Base-by-base conservation (phyloP, 1,140 invertebrate genomes). In the Zaprionus vittiger region DNA sequence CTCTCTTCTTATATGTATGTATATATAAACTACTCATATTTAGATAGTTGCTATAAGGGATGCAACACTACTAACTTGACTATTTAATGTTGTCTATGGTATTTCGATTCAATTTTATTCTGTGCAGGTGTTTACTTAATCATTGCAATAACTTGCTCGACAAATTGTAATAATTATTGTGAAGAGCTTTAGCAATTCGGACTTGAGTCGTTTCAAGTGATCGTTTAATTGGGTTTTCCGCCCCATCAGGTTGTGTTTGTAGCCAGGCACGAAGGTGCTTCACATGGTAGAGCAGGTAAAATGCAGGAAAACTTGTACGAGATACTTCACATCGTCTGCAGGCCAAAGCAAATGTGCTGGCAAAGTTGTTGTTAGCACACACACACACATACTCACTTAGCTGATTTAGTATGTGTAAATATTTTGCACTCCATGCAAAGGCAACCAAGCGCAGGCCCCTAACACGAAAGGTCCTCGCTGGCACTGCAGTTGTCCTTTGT, bases 321-420 rank as follows among this genome's bases (percentile, higher is more conserved):
- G 15, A 31, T 49, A 9, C 57, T 54, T 28, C 26, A 38, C 54
- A 44, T 26, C 22, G 41, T 14, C 28, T 26, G 26, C 22, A 7
- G 54, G 17, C 2, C 14, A 26, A 14, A 44, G 26, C 11, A 44
- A 31, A 67, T 57, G 54, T 41, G 17, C 65, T 47, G 17, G 22
- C 26, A 31, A 20, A 63, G 15, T 64, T 34, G 55, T 17, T 47
- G 17, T 26, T 60, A 38, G 38, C 59, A 71, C 59, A 61, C 24
- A 54, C 28, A 37, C 56, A 70, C 31, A 28, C 24, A 31, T 12
- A 28, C 59, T 47, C 41, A 54, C n/a, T 49, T 49, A 75, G 59
- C 78, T 81, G 84, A 89, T 89, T 87, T 76, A 87, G 81, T 87
- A 73, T 89, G 84, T 87, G 84, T 89, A 89, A 87, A 89, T 87